Conservation (phyloP, 2,888 invertebrate species). For the Amphimallon solstitiale region DNA sequence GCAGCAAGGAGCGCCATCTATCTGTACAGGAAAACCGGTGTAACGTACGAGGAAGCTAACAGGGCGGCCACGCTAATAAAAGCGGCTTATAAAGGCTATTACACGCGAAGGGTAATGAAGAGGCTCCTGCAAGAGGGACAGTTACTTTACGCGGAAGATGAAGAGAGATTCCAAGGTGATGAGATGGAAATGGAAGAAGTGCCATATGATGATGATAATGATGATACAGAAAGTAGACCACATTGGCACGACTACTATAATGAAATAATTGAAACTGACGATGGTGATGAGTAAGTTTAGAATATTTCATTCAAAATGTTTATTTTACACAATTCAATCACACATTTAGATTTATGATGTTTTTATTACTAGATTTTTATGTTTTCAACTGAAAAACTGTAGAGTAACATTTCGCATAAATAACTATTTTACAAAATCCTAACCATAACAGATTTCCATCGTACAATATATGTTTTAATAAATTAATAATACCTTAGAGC, state of each 20-base stretch:
- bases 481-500: not conserved
- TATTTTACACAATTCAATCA: too few relatives aligned
- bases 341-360: too few relatives aligned
- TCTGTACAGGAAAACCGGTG: slow-evolving; percentile 58
- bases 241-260: not conserved
- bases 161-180: not conserved
- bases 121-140: slow-evolving; percentile 45
- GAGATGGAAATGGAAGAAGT: slow-evolving; percentile 17
- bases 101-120: slow-evolving; percentile 56
- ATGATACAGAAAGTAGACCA: not conserved
- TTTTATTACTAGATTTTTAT: too few relatives aligned
- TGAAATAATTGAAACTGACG: too few relatives aligned
- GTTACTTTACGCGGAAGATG: slow-evolving; percentile 29
- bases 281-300: too few relatives aligned
- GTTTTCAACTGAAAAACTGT: too few relatives aligned
- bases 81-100: slow-evolving; percentile 62
- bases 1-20: slow-evolving; percentile 59
- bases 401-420: too few relatives aligned
- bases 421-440: too few relatives aligned
- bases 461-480: too few relatives aligned
- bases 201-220: slow-evolving; percentile 1
- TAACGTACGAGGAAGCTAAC: slow-evolving; percentile 58
- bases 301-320: too few relatives aligned
- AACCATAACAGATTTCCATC: too few relatives aligned
- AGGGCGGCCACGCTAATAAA: slow-evolving; percentile 61